Conservation (phyloP, 1,140 invertebrate species). For the Himalopsyche phryganea region DNA sequence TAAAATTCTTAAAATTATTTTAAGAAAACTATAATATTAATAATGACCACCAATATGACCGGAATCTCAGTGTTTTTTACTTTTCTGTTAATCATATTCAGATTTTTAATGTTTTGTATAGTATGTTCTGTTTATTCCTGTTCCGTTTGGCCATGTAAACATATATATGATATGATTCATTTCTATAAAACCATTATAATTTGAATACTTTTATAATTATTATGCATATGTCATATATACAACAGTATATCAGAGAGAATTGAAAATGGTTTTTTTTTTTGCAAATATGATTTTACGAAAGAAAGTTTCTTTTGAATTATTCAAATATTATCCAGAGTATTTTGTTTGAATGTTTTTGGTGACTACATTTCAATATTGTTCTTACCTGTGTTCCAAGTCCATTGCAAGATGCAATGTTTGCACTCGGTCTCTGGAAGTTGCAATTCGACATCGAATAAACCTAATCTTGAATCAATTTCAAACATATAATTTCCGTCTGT, state of each 20-base stretch:
- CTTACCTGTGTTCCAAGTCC: constrained; percentile 54
- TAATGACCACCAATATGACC: neutral
- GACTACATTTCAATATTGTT: too few species aligned
- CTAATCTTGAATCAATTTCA: constrained; percentile 8
- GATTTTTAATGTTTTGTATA: neutral
- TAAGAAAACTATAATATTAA: neutral
- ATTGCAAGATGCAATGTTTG: constrained; percentile 59
- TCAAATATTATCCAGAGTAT: too few species aligned
- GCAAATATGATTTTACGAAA: too few species aligned
- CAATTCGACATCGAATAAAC: constrained; percentile 20
- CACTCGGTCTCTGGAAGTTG: constrained; percentile 49
- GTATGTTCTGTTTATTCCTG: neutral
- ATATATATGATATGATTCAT: too few species aligned
- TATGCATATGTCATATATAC: too few species aligned
- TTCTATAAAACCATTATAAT: too few species aligned
- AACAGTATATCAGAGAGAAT: too few species aligned
- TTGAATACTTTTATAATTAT: too few species aligned
- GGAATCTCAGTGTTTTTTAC: neutral
- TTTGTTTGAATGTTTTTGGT: too few species aligned
- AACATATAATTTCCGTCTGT: constrained; percentile 38
- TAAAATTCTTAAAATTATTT: neutral
- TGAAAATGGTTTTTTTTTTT: too few species aligned
- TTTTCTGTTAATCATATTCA: neutral
- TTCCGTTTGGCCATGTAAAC: neutral
- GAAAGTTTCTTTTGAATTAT: too few species aligned